These are phyloP conservation scores for Ditylenchus dipsaci DNA, from an alignment of 1,140 invertebrate species.

Conservation along the genomic window DNA sequence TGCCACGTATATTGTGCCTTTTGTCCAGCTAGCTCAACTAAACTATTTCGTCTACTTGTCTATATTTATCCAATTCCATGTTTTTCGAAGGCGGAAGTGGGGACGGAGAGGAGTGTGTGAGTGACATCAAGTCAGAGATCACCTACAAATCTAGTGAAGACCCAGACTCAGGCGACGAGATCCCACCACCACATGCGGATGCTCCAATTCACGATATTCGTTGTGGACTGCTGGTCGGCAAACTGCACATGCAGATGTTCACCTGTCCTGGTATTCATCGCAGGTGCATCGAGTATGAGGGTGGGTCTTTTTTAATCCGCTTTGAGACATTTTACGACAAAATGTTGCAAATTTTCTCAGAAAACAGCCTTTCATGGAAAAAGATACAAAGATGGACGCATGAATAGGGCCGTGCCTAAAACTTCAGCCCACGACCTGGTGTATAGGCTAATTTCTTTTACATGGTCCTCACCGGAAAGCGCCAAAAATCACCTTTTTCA, in stretches of 20 bases:
- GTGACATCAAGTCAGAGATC: constrained; percentile 18
- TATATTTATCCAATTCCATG: too few species aligned
- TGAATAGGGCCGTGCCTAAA: too few species aligned
- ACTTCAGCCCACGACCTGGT: too few species aligned
- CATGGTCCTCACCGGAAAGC: too few species aligned
- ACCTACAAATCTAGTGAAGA: constrained; percentile 21
- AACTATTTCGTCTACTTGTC: too few species aligned
- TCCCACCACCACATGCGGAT: constrained; percentile 10
- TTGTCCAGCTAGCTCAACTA: too few species aligned
- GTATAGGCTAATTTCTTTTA: too few species aligned
- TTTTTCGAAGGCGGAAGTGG: background rate
- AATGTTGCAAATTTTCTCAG: constrained; percentile 8
- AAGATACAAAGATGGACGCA: constrained; percentile 21
- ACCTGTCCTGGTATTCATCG: constrained; percentile 62
- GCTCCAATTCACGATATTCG: constrained; percentile 55
- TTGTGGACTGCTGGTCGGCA: constrained; percentile 58
- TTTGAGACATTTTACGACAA: too few species aligned
- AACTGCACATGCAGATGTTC: constrained; percentile 59
- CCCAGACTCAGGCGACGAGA: constrained; percentile 24
- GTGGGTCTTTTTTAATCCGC: constrained; percentile 8
- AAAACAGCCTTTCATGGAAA: background rate
- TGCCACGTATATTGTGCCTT: too few species aligned
- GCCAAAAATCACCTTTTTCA: too few species aligned
- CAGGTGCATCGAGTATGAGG: constrained; percentile 59
- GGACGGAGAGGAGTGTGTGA: constrained; percentile 3